These are phyloP conservation scores for Lipotes vexillifer DNA, from an alignment of 2,113 vertebrate species.

Conservation along the genomic window DNA sequence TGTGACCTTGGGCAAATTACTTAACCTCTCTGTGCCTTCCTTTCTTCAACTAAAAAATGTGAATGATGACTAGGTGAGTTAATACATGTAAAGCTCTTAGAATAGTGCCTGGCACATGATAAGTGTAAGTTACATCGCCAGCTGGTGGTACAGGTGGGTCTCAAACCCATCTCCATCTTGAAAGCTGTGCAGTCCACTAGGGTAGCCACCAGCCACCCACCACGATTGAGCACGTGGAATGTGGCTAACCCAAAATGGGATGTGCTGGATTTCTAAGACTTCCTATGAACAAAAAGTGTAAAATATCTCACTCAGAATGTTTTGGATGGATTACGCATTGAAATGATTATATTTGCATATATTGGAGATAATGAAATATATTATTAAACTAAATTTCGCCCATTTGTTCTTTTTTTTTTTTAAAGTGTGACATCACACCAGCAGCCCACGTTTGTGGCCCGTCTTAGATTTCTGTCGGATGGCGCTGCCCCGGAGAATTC, in stretches of 20 bases:
- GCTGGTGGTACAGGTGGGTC: fast-evolving
- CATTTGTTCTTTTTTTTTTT: background rate
- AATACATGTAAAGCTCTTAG: background rate
- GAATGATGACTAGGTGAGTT: background rate
- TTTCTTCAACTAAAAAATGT: background rate
- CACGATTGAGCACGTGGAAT: fast-evolving
- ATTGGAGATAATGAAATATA: background rate
- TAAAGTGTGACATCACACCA: fast-evolving
- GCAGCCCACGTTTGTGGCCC: fast-evolving
- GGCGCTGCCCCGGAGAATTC: fast-evolving
- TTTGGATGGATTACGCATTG: fast-evolving
- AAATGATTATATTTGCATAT: too few species aligned
- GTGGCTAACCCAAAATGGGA: fast-evolving
- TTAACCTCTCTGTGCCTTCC: background rate
- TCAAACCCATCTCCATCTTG: background rate
- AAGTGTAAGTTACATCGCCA: fast-evolving
- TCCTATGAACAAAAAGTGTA: background rate
- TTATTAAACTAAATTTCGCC: background rate
- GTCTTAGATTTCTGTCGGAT: background rate
- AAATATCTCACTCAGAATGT: background rate
- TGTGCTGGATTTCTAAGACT: background rate
- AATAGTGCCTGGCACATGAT: fast-evolving
- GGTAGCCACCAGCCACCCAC: fast-evolving
- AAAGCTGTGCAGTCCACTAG: fast-evolving
- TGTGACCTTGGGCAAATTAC: too few species aligned